phyloP scores from a whole-genome alignment of 2,888 invertebrate species.

The Cheilosia variabilis region DNA sequence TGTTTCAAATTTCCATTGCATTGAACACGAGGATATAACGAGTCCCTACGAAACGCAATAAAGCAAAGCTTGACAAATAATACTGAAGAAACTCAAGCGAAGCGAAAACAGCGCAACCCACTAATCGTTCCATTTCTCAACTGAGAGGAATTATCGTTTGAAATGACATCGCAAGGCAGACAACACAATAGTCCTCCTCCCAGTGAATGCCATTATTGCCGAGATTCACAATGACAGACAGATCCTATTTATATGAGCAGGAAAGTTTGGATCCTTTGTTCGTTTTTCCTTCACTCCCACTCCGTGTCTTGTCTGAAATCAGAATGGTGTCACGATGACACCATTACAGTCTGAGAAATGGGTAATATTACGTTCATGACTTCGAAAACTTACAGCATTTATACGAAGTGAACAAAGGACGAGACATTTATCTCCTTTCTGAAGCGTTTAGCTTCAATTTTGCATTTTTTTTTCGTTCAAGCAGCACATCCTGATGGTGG shows the following conservation, averaged over 20 bases:
- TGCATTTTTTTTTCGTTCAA: not conserved
- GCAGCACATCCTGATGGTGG: not conserved
- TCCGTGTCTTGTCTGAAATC: slow-evolving; percentile 10
- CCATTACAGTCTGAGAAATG: slow-evolving; percentile 38
- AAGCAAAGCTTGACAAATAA: too few species aligned
- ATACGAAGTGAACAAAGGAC: slow-evolving; percentile 2
- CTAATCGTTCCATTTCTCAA: too few species aligned
- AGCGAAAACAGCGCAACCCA: too few species aligned
- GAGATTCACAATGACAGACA: slow-evolving; percentile 18
- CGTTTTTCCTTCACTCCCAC: not conserved
- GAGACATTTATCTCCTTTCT: slow-evolving; percentile 11
- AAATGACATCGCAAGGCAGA: not conserved
- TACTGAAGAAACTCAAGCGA: too few species aligned
- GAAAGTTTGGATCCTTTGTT: not conserved
- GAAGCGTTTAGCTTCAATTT: slow-evolving; percentile 5
- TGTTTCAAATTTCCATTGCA: too few species aligned
- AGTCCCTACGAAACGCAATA: too few species aligned
- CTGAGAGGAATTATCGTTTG: not conserved
- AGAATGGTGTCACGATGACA: slow-evolving; percentile 24
- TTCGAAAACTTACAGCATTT: not conserved
- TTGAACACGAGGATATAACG: too few species aligned
- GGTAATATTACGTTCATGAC: slow-evolving; percentile 17
- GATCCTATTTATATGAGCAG: slow-evolving; percentile 13
- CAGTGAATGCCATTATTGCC: not conserved
- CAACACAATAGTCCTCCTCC: not conserved